Base-by-base conservation (phyloP, 1,140 invertebrate species). In the Caenorhabditis tropicalis region DNA sequence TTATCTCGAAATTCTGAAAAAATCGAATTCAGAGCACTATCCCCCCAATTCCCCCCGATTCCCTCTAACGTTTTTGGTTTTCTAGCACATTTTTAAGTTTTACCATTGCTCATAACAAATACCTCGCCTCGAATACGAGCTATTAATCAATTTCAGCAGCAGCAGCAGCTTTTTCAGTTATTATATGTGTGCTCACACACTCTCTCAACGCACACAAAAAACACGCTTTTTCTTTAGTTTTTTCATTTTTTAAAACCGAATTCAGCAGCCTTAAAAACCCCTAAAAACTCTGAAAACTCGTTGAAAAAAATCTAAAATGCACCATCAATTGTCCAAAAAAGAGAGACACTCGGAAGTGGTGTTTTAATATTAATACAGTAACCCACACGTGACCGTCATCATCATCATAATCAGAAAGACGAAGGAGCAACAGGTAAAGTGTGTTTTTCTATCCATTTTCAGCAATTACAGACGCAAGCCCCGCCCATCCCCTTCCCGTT, bases 21-120 rank as follows among this genome's bases (percentile, higher is more conserved):
- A 74, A 74, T 74, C 65, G 65, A 74, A 74, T 74, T 74, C 65
- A 74, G 65, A 74, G 65, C 65, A 74, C 65, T 10, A 12, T 9
- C 9, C 3, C 29, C 58, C 15, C 10, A n/a, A 15, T 27, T 58
- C 16, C 6, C 56, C 27, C 27, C 7, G 21, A 53, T 24, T 24
- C 15, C 15, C 51, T 24, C 51, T 19, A 53, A 19, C 21, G 7
- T 53, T n/a, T n/a, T 46, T 16, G 16, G 2, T 46, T n/a, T 1
- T 9, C 1, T 6, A 48, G 12, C 39, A 79, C 3, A 3, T 79
- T 79, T 49, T 79, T 46, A 21, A 48, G 74, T 79, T 79, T 48
- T 39, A 24, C n/a, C n/a, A n/a, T n/a, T n/a, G n/a, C n/a, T 43
- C 58, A 24, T 21, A 21, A 65, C 12, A 36, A n/a, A n/a, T n/a